Evolutionary conservation across 2,113 vertebrate species (phyloP).

Genomic region (Podarcis raffonei): DNA sequence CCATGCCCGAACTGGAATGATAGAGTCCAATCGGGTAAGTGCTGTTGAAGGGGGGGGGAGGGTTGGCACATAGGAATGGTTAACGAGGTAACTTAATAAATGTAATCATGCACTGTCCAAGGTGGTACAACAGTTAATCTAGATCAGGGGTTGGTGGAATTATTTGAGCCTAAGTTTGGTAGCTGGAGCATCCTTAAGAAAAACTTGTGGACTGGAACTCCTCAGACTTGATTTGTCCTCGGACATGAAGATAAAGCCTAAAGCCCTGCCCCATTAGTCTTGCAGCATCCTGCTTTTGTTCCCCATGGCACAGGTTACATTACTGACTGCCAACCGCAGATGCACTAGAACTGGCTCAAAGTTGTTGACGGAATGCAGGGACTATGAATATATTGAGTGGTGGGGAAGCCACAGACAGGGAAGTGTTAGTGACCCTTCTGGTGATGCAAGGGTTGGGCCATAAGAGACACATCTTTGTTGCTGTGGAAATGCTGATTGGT

Average conservation of each 20-base stretch:
- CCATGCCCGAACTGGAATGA: slow-evolving; percentile 97
- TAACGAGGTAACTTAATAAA: fast-evolving
- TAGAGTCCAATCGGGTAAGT: slow-evolving; percentile 98
- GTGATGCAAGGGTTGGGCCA: not conserved
- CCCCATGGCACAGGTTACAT: not conserved
- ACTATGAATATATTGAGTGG: not conserved
- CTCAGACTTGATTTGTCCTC: not conserved
- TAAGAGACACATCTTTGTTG: not conserved
- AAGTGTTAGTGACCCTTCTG: not conserved
- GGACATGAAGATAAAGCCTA: not conserved
- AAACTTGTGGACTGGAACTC: no score
- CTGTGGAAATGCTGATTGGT: slow-evolving; percentile 5
- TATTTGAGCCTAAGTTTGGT: no score
- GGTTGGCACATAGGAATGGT: not conserved
- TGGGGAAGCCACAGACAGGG: not conserved
- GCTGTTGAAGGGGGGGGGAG: slow-evolving; percentile 29
- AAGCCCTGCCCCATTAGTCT: not conserved
- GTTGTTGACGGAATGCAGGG: not conserved
- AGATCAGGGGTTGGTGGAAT: not conserved
- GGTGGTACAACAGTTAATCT: no score
- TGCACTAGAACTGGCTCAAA: not conserved
- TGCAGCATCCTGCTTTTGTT: not conserved
- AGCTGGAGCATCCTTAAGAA: not conserved
- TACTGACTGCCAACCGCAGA: not conserved
- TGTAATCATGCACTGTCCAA: not conserved